A percentile compares a stretch with the other conserved stretches of the same genome.
These are phyloP conservation scores for Pedionomus torquatus DNA, from an alignment of 2,113 vertebrate genomes.

Conservation along the genomic window DNA sequence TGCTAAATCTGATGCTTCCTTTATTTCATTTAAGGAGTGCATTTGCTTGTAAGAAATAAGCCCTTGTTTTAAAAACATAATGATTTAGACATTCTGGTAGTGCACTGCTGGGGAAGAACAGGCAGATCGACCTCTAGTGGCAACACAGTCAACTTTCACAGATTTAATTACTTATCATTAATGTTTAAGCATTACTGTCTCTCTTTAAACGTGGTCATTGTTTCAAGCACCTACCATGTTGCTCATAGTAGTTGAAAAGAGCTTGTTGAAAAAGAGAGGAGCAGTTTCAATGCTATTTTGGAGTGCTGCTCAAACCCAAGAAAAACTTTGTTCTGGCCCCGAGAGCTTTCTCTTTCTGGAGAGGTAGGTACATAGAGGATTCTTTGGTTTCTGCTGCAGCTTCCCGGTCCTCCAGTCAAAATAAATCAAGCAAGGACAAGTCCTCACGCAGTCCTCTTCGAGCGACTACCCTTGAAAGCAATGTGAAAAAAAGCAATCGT, in stretches of 20 bases:
- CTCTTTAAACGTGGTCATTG: neutral
- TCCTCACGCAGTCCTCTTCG: slow-evolving; percentile 89
- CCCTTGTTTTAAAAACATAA: neutral
- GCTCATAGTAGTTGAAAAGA: neutral
- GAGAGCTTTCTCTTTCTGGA: slow-evolving; percentile 53
- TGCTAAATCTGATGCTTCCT: neutral
- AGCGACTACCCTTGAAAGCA: slow-evolving; percentile 90
- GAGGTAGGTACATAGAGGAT: slow-evolving; percentile 69
- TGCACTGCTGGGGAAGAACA: neutral
- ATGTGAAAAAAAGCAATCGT: slow-evolving; percentile 80
- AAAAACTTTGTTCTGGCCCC: neutral
- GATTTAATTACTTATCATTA: neutral
- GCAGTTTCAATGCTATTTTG: neutral
- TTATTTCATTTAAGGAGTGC: neutral
- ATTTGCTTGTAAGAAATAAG: neutral
- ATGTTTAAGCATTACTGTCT: neutral
- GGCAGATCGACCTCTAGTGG: slow-evolving; percentile 19
- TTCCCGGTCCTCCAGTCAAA: slow-evolving; percentile 74
- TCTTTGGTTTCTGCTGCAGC: slow-evolving; percentile 63
- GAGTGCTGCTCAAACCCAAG: neutral
- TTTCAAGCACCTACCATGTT: neutral
- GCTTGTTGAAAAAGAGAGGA: neutral
- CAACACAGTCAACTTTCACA: neutral
- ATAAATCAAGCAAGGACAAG: slow-evolving; percentile 81
- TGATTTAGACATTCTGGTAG: neutral